These are phyloP conservation scores for Bedellia somnulentella DNA, from an alignment of 2,888 invertebrate genomes.

Conservation along the genomic window DNA sequence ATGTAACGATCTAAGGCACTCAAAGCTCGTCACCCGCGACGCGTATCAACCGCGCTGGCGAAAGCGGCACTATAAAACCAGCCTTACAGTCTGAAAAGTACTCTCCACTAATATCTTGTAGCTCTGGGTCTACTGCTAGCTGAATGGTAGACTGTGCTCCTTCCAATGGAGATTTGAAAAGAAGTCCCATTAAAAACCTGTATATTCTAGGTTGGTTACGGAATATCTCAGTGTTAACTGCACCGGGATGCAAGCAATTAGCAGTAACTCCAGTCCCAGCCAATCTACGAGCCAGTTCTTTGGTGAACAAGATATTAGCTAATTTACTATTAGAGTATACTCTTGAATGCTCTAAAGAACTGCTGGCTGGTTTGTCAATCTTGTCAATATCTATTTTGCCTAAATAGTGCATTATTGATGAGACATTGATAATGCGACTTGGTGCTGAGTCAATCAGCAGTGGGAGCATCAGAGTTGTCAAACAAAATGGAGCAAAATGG, in stretches of 20 bases:
- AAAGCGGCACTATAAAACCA: no score
- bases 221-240: slow-evolving; percentile 77
- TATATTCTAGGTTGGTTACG: slow-evolving; percentile 65
- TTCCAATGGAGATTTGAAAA: slow-evolving; percentile 68
- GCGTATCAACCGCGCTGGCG: no score
- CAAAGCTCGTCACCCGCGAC: no score
- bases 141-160: slow-evolving; percentile 77
- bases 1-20: no score
- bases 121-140: slow-evolving; percentile 69
- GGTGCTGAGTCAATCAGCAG: slow-evolving; percentile 69
- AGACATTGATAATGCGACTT: slow-evolving; percentile 74
- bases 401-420: slow-evolving; percentile 70
- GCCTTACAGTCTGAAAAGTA: slow-evolving; percentile 79
- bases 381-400: slow-evolving; percentile 67
- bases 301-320: slow-evolving; percentile 71
- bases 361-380: slow-evolving; percentile 65
- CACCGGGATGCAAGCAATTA: slow-evolving; percentile 81
- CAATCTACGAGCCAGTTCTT: slow-evolving; percentile 66
- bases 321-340: slow-evolving; percentile 72
- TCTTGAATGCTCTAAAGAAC: slow-evolving; percentile 40
- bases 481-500: slow-evolving; percentile 85
- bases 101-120: slow-evolving; percentile 68
- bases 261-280: slow-evolving; percentile 67
- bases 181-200: slow-evolving; percentile 58
- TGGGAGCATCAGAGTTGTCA: slow-evolving; percentile 81